Conservation (phyloP, 2,797 vertebrate species). For the Vespertilio murinus region DNA sequence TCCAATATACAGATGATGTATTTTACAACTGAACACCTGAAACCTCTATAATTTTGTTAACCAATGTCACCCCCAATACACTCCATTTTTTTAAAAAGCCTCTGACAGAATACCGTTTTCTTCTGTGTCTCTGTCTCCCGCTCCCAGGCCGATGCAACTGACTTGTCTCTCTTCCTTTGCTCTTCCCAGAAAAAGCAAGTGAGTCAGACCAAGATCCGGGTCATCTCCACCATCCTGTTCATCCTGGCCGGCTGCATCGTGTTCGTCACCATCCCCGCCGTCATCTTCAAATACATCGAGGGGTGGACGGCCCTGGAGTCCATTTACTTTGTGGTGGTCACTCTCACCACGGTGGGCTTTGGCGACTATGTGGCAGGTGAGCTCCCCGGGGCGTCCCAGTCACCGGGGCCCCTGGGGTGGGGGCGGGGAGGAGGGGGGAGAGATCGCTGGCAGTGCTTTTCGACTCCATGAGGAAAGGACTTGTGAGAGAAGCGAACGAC, state of each 20-base stretch:
- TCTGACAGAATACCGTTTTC: rapidly evolving
- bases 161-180: constrained; percentile 66
- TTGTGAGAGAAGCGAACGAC: not conserved
- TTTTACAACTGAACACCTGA: not conserved
- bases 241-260: constrained; percentile 96
- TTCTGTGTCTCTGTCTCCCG: not conserved
- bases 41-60: not conserved
- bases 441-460: not conserved
- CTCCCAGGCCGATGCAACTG: not conserved
- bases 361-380: constrained; percentile 99
- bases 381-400: not conserved
- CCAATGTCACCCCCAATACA: not conserved
- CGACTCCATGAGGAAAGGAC: not conserved
- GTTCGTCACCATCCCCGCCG: constrained; percentile 96
- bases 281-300: constrained; percentile 96
- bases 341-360: constrained; percentile 97
- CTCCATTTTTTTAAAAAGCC: not conserved
- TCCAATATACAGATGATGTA: not conserved
- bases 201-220: constrained; percentile 98
- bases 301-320: constrained; percentile 96
- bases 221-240: constrained; percentile 96
- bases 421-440: too few relatives aligned
- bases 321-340: constrained; percentile 98
- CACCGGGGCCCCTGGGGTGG: not conserved
- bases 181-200: constrained; percentile 94